Evolutionary conservation across 1,140 invertebrate species (phyloP), one percentile per base, ranked within the genome.

Genomic region (Heliconius himera): DNA sequence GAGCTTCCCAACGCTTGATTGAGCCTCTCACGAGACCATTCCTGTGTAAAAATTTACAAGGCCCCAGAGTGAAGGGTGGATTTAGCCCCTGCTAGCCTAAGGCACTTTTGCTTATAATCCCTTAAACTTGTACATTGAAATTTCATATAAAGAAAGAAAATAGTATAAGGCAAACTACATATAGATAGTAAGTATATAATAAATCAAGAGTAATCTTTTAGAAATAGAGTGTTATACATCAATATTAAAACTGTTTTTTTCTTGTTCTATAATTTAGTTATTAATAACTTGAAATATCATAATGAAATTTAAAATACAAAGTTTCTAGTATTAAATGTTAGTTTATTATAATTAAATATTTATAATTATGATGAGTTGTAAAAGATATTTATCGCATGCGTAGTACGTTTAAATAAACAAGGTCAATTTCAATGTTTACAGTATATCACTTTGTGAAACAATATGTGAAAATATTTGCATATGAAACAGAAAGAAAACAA

Each of bases 401-500:
- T 80, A 70, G 78, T 84, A 88, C 26, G 49, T 51, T 51, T 51
- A 51, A 51, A 84, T 83, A 90, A 88, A 79, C 89, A 88, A 89
- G 84, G 87, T 79, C 85, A 84, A 83, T 82, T 73, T 29, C 66
- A 76, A 51, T 76, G 75, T 76, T 76, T 76, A 76, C 66, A 29
- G 29, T 36, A 41, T 70, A 29, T 66, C 60, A 26, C 22, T 66
- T 66, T 26, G 8, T 66, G 13, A 29, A 26, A 66, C 4, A 66
- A 66, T 66, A 66, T 26, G 54, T 60, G 9, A 29, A 22, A 16
- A 66, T 26, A 46, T 16, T 46, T 4, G 13, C 13, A 16, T 18
- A 16, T 66, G 26, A 76, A 49, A 70, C 16, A 70, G 13, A 70
- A 60, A 60, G 49, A 51, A 66, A 29, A 66, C 6, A 66, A 16